A percentile compares a stretch with the other conserved stretches of the same genome.
Evolutionary conservation across 2,113 vertebrate species (phyloP).

Genomic region (Podarcis muralis): DNA sequence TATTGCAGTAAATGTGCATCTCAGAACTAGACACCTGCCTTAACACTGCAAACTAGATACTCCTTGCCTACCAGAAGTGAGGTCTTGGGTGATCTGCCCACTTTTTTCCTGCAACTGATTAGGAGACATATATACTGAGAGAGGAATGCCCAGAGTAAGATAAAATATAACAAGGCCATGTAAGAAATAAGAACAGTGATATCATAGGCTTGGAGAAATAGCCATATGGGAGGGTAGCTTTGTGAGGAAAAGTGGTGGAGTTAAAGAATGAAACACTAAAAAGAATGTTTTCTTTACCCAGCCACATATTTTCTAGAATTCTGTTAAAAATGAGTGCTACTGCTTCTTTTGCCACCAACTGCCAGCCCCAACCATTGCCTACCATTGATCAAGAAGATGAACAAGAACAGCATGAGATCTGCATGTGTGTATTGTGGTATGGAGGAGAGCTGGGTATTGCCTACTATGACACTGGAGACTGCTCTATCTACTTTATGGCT

Average conservation of each 20-base stretch:
- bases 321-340: constrained; percentile 46
- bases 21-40: neutral
- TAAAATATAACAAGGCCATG: no score
- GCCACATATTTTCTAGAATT: neutral
- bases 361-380: neutral
- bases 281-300: constrained; percentile 16
- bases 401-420: constrained; percentile 69
- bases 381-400: constrained; percentile 42
- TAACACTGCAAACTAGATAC: neutral
- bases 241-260: neutral
- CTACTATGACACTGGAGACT: constrained; percentile 90
- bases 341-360: neutral
- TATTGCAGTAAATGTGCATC: neutral
- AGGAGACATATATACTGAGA: neutral
- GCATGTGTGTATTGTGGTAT: constrained; percentile 86
- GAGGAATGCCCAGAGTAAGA: neutral
- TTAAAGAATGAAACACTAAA: neutral
- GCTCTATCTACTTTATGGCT: constrained; percentile 86
- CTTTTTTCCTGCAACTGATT: neutral
- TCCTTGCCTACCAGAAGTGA: neutral
- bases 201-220: neutral
- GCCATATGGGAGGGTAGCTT: neutral
- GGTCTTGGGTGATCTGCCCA: neutral
- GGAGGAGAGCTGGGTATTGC: constrained; percentile 84
- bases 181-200: neutral